A percentile compares a stretch with the other conserved stretches of the same genome.
phyloP scores from a whole-genome alignment of 1,140 invertebrate genomes.

The Arion vulgaris region DNA sequence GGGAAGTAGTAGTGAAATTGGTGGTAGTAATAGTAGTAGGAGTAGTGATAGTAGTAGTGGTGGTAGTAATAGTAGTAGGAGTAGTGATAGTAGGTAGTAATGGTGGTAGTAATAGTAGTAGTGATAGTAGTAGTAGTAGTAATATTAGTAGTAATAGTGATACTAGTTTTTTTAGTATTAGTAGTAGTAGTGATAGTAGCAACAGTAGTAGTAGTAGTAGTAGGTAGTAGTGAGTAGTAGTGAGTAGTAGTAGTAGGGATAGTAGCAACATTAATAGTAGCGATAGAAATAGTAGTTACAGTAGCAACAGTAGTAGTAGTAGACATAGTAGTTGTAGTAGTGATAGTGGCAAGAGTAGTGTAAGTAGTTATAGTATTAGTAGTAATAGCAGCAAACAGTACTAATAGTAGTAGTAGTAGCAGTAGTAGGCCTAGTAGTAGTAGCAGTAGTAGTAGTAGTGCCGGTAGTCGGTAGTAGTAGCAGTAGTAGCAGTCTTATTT shows the following conservation, averaged over 20 bases:
- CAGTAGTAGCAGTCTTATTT: slow-evolving; percentile 17
- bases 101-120: not conserved
- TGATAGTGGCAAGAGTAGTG: slow-evolving; percentile 17
- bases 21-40: no score
- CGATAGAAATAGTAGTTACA: slow-evolving; percentile 8
- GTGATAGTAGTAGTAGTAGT: not conserved
- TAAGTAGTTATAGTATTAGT: slow-evolving; percentile 4
- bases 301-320: slow-evolving; percentile 16
- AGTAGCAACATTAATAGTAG: slow-evolving; percentile 9
- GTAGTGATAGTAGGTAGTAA: slow-evolving; percentile 1
- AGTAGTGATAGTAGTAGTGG: no score
- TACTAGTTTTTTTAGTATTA: not conserved
- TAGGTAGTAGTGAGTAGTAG: slow-evolving; percentile 8
- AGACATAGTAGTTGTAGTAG: slow-evolving; percentile 6
- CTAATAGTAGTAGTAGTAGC: not conserved
- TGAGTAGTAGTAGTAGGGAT: slow-evolving; percentile 5
- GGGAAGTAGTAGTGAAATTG: no score
- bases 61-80: not conserved
- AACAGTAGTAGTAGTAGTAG: not conserved
- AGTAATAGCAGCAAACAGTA: not conserved
- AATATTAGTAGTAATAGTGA: slow-evolving; percentile 2
- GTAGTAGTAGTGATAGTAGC: not conserved
- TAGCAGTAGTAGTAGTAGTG: slow-evolving; percentile 11
- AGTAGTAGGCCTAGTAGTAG: slow-evolving; percentile 7
- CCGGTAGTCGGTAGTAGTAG: slow-evolving; percentile 11